phyloP scores from a whole-genome alignment of 2,113 vertebrate species.

The Rhea americana region DNA sequence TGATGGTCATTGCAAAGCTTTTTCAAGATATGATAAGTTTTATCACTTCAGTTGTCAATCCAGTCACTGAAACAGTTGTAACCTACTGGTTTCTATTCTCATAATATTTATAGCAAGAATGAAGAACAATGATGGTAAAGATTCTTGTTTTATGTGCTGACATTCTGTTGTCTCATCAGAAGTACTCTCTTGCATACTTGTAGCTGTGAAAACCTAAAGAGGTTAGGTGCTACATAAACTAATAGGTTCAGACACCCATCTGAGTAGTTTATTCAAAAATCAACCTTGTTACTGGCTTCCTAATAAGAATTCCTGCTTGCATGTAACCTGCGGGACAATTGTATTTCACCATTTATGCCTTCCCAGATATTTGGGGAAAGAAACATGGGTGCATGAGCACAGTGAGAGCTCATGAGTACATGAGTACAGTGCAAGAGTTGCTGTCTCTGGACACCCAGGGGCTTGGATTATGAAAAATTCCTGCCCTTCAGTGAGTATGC shows the following conservation, averaged over 20 bases:
- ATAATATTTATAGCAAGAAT: background rate
- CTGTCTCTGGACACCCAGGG: accelerated
- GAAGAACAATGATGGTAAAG: background rate
- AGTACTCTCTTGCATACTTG: background rate
- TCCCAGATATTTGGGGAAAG: background rate
- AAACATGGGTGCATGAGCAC: background rate
- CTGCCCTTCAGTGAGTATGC: background rate
- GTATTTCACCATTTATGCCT: accelerated
- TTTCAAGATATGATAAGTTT: background rate
- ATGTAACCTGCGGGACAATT: background rate
- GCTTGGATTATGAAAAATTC: background rate
- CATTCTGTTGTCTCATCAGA: background rate
- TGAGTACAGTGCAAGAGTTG: background rate
- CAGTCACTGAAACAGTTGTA: background rate
- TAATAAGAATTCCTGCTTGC: background rate
- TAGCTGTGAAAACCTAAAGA: background rate
- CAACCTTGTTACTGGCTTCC: background rate
- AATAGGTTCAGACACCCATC: background rate
- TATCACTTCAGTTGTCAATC: background rate
- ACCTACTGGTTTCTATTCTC: background rate
- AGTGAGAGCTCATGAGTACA: background rate
- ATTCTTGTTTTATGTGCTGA: background rate
- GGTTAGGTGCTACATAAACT: background rate
- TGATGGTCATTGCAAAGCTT: background rate
- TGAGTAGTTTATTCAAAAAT: background rate